phyloP scores from a whole-genome alignment of 2,888 invertebrate genomes.

The Parasteatoda lunata region DNA sequence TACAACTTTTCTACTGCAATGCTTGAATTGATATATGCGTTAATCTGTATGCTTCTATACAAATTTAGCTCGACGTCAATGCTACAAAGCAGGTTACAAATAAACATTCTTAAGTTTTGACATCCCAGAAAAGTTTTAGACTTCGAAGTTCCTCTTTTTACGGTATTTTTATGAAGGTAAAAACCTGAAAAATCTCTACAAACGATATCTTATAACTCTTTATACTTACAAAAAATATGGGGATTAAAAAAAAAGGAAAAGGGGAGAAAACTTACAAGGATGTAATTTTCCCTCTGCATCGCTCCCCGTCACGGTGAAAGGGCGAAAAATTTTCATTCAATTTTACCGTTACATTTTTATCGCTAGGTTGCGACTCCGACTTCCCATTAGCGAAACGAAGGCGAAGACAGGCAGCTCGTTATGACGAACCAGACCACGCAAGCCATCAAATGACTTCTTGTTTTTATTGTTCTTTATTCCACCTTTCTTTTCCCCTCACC shows the following conservation, averaged over 20 bases:
- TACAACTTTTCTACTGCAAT: too few species aligned
- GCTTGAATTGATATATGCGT: too few species aligned
- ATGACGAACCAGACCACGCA: constrained; percentile 6
- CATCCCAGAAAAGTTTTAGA: too few species aligned
- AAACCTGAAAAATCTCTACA: too few species aligned
- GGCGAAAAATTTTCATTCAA: constrained; percentile 26
- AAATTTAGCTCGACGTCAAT: too few species aligned
- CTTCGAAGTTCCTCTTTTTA: too few species aligned
- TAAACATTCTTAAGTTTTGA: too few species aligned
- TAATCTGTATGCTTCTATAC: too few species aligned
- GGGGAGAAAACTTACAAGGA: background rate
- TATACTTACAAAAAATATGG: background rate
- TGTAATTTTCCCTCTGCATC: background rate
- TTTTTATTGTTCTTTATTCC: background rate
- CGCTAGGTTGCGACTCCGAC: background rate
- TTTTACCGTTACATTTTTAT: constrained; percentile 34
- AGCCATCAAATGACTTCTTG: constrained; percentile 7
- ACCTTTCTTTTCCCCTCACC: background rate
- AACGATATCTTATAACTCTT: too few species aligned
- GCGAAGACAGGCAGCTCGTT: constrained; percentile 15
- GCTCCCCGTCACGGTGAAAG: background rate
- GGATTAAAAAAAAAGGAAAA: background rate
- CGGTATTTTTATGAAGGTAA: too few species aligned
- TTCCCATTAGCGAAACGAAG: constrained; percentile 27
- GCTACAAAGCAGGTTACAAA: too few species aligned